These are phyloP conservation scores for Pogona vitticeps DNA, from an alignment of 2,113 vertebrate species.

Conservation along the genomic window DNA sequence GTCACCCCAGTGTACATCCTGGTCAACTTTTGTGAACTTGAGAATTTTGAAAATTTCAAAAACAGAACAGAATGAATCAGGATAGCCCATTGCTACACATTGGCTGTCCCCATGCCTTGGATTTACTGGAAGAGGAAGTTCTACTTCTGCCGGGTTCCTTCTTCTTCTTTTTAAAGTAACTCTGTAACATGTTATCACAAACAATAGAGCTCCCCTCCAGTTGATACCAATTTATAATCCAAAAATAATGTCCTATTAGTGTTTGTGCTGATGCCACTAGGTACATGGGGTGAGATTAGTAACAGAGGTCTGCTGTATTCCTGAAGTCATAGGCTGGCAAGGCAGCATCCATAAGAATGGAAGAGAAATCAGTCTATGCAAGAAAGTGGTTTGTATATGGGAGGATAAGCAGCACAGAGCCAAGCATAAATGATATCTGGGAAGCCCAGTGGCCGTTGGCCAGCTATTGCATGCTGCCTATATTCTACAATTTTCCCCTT, in stretches of 20 bases:
- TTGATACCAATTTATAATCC: background rate
- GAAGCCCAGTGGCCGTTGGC: background rate
- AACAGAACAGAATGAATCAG: background rate
- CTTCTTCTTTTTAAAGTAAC: background rate
- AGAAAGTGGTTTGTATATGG: constrained; percentile 34
- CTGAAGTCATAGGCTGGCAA: fast-evolving
- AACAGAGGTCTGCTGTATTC: background rate
- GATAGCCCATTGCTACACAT: background rate
- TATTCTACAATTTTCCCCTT: constrained; percentile 15
- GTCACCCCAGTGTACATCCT: too few species aligned
- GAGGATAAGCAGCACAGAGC: constrained; percentile 9
- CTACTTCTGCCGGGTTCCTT: background rate
- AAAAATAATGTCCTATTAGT: background rate
- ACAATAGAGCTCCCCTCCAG: background rate
- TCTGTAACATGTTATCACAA: background rate
- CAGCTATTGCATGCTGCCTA: background rate
- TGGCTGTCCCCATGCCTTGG: fast-evolving
- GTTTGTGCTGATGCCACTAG: background rate
- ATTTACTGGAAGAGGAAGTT: background rate
- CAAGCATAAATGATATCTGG: constrained; percentile 29
- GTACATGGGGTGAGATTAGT: background rate
- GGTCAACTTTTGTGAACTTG: background rate
- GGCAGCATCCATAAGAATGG: fast-evolving
- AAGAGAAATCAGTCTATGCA: background rate
- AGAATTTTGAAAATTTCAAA: background rate